Conservation (phyloP, 2,888 invertebrate species). For the Papilio protenor region DNA sequence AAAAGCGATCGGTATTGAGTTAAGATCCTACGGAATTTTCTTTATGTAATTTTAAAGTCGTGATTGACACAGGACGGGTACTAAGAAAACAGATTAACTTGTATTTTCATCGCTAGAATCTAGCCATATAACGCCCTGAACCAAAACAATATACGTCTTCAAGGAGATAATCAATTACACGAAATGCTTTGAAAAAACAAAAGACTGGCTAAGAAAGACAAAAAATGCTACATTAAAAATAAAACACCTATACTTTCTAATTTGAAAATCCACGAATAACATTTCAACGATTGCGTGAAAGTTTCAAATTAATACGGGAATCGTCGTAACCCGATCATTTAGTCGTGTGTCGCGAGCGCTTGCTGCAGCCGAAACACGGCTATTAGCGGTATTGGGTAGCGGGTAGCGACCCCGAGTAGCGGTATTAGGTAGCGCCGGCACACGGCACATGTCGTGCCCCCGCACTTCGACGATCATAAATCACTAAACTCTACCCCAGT, state of each 20-base stretch:
- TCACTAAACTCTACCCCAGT: conserved; percentile 66
- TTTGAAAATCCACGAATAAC: conserved; percentile 41
- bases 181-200: conserved; percentile 43
- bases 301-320: conserved; percentile 79
- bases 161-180: no score
- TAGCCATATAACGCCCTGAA: no score
- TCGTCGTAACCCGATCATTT: conserved; percentile 80
- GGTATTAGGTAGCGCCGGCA: conserved; percentile 72
- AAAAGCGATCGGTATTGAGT: conserved; percentile 77
- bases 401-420: conserved; percentile 69
- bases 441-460: conserved; percentile 74
- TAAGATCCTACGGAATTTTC: conserved; percentile 74
- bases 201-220: background rate
- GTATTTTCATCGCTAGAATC: no score
- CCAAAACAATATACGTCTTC: no score
- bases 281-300: conserved; percentile 75
- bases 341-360: conserved; percentile 65
- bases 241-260: conserved; percentile 48
- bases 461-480: conserved; percentile 69
- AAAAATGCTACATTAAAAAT: background rate
- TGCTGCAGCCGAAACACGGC: conserved; percentile 74
- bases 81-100: no score
- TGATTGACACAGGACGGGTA: conserved; percentile 65
- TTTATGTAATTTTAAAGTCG: conserved; percentile 49
- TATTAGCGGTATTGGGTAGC: conserved; percentile 78